Percentiles rank a stretch among this genome's conserved stretches.
These are phyloP conservation scores for Tetraodon nigroviridis DNA, from an alignment of 2,113 vertebrate species.

Conservation along the genomic window DNA sequence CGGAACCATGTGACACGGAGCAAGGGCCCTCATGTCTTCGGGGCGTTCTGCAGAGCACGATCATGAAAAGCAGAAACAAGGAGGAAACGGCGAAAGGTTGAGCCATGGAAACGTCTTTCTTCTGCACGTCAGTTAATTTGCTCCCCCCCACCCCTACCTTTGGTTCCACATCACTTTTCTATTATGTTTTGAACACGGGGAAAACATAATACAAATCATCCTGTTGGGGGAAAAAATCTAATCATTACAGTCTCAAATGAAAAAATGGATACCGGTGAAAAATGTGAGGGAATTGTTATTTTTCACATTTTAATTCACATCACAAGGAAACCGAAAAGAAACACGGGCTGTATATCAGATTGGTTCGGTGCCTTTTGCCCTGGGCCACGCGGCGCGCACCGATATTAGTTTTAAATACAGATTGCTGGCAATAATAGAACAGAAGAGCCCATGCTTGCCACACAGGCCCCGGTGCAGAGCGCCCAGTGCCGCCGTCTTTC, in stretches of 20 bases:
- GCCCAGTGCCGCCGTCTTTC: conserved; percentile 73
- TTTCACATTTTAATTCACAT: conserved; percentile 79
- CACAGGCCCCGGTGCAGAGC: conserved; percentile 71
- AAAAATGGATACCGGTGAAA: conserved; percentile 72
- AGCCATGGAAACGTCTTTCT: conserved; percentile 64
- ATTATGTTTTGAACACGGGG: conserved; percentile 70
- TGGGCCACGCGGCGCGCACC: conserved; percentile 73
- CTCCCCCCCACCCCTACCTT: conserved; percentile 52
- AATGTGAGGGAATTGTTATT: conserved; percentile 75
- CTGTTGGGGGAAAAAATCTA: conserved; percentile 69
- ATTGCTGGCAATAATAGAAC: conserved; percentile 78
- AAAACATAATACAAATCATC: conserved; percentile 75
- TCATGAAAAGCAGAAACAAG: conserved; percentile 68
- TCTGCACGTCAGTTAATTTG: conserved; percentile 64
- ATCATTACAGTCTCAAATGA: conserved; percentile 74
- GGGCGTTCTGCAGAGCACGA: conserved; percentile 71
- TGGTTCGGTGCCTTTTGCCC: conserved; percentile 78
- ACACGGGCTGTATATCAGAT: conserved; percentile 76
- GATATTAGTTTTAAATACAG: conserved; percentile 90
- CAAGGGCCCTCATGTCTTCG: conserved; percentile 70
- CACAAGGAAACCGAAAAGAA: conserved; percentile 71
- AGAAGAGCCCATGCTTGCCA: conserved; percentile 73
- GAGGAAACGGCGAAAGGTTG: conserved; percentile 73
- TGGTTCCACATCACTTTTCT: conserved; percentile 71
- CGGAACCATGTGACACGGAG: conserved; percentile 64